Evolutionary conservation across 2,888 invertebrate genomes (phyloP), one percentile per base, ranked within the genome.

Genomic region (Sericinus montela): DNA sequence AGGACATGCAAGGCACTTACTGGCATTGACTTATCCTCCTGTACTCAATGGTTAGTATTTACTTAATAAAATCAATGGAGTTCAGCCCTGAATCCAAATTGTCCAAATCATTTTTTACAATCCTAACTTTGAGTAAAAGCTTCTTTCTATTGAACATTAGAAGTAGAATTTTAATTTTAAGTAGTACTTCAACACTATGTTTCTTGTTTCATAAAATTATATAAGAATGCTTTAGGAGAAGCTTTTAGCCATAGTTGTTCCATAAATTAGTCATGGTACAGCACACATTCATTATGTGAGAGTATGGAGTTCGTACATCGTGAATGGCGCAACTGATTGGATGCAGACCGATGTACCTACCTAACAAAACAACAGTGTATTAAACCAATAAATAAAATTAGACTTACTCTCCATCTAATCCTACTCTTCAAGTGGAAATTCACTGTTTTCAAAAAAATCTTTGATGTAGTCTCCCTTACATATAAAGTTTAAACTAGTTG

Each of bases 1-100:
- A 92, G 98, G 57, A 97, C 96, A 19, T 97, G 97, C 77, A 94
- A 94, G 77, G 95, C 96, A 10, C 91, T 98, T 50, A 98, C 98
- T 42, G 98, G 98, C 62, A 94, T 99, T 62, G 98, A 99, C 89
- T 90, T 99, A 54, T 94, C 95, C 44, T 90, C 91, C 58, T 98
- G 98, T 79, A 97, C 97, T 23, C 96, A 97, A 90, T 98, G 98
- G 98, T 98, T 93, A 92, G 96, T 80, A 48, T 61, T n/a, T 44
- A 55, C 51, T 38, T 35, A 38, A 41, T 47, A 45, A 55, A 58
- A 53, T 52, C 28, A 37, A 52, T 50, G 48, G 56, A 55, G 53
- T 57, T 56, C 62, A 55, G 52, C 48, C 59, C 60, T 55, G 57
- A 62, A n/a, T 63, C 64, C 59, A 59, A 61, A 60, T 55, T 63